Percentiles rank a stretch among this genome's conserved stretches.
Conservation (phyloP, 2,888 invertebrate species). For the Sesia bembeciformis region DNA sequence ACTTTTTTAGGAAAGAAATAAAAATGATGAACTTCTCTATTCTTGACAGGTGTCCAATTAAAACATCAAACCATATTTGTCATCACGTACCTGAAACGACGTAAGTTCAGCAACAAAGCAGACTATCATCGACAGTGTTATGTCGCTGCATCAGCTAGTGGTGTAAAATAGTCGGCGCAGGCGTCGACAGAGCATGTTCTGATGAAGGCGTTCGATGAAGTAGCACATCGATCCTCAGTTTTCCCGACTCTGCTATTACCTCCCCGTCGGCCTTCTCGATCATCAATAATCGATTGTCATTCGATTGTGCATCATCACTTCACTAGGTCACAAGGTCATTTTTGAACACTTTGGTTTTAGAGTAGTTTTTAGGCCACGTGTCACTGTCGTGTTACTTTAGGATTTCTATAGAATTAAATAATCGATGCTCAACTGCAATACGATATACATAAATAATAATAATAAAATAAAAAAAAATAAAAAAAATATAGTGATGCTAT, state of each 20-base stretch:
- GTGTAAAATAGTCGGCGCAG: slow-evolving; percentile 58
- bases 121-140: slow-evolving; percentile 72
- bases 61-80: no score
- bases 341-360: slow-evolving; percentile 20
- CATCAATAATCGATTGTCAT: slow-evolving; percentile 19
- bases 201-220: slow-evolving; percentile 23
- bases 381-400: not conserved
- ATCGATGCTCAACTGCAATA: not conserved
- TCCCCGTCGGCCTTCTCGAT: slow-evolving; percentile 11
- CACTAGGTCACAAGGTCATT: slow-evolving; percentile 21
- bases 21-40: no score
- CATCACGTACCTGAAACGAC: slow-evolving; percentile 64
- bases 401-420: not conserved
- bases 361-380: slow-evolving; percentile 2
- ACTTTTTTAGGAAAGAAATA: no score
- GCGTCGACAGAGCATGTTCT: slow-evolving; percentile 56
- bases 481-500: not conserved
- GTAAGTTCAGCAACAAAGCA: slow-evolving; percentile 69
- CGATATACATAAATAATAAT: not conserved
- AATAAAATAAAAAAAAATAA: not conserved
- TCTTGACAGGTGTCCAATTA: no score
- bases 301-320: slow-evolving; percentile 35
- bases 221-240: slow-evolving; percentile 34
- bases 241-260: slow-evolving; percentile 21
- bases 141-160: slow-evolving; percentile 58